phyloP scores from a whole-genome alignment of 2,113 vertebrate species.

The Eublepharis macularius region DNA sequence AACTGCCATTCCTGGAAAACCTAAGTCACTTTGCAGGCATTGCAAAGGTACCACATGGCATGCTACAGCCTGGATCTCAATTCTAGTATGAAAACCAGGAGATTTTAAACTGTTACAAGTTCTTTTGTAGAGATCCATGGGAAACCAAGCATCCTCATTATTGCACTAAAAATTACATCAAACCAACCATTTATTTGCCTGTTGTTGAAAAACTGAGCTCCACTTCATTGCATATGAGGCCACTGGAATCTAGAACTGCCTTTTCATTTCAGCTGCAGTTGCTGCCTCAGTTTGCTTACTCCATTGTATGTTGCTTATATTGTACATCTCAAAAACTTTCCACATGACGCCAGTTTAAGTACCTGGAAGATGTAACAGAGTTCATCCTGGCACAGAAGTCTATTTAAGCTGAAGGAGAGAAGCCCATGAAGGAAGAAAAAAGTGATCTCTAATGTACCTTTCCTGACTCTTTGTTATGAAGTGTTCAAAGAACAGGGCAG shows the following conservation, averaged over 20 bases:
- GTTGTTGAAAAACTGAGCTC: background rate
- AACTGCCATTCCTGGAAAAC: too few relatives aligned
- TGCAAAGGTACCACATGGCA: too few relatives aligned
- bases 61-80: too few relatives aligned
- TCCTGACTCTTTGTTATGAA: background rate
- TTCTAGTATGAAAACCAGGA: background rate
- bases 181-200: background rate
- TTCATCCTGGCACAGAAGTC: constrained; percentile 2
- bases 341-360: background rate
- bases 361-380: background rate
- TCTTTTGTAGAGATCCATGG: background rate
- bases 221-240: background rate
- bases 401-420: constrained; percentile 27
- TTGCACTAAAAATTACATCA: background rate
- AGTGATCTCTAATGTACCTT: constrained; percentile 35
- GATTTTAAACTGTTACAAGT: background rate
- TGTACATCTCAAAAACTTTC: constrained; percentile 9
- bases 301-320: background rate
- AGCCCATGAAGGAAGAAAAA: constrained; percentile 25
- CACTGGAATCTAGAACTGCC: background rate
- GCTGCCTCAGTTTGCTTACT: background rate
- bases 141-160: background rate
- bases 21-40: too few relatives aligned
- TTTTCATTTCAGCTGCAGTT: background rate
- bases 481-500: constrained; percentile 25